Evolutionary conservation across 2,113 vertebrate species (phyloP).

Genomic region (Lethenteron reissneri): DNA sequence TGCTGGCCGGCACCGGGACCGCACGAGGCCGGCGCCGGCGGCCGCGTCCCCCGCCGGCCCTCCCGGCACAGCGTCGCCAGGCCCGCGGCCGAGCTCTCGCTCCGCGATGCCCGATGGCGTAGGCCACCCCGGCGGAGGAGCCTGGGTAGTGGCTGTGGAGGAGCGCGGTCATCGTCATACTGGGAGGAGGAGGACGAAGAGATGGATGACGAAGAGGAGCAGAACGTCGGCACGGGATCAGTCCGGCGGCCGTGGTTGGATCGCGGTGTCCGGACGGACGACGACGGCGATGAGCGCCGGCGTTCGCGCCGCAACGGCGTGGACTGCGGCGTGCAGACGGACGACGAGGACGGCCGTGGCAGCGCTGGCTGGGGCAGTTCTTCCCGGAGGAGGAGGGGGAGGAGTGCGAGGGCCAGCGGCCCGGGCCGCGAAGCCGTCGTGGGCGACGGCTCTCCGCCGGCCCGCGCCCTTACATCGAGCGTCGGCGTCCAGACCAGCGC

Average conservation of each 20-base stretch:
- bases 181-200: constrained; percentile 2
- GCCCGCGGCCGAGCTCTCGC: background rate
- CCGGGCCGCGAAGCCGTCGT: too few relatives aligned
- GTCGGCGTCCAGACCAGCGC: constrained; percentile 84
- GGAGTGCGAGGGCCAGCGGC: too few relatives aligned
- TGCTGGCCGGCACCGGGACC: background rate
- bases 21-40: background rate
- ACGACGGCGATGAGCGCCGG: constrained; percentile 68
- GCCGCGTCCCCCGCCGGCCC: background rate
- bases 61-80: background rate
- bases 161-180: background rate
- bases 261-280: constrained; percentile 85
- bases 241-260: constrained; percentile 44
- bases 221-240: background rate
- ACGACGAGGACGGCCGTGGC: constrained; percentile 50
- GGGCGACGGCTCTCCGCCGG: too few relatives aligned
- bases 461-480: constrained; percentile 23
- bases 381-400: too few relatives aligned
- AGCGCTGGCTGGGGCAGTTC: too few relatives aligned
- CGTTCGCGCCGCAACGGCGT: constrained; percentile 49
- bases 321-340: constrained; percentile 86
- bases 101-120: background rate
- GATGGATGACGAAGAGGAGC: background rate
- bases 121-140: background rate
- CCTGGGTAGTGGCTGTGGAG: background rate